Base-by-base conservation (phyloP, 1,140 invertebrate genomes). In the Cotesia vestalis region DNA sequence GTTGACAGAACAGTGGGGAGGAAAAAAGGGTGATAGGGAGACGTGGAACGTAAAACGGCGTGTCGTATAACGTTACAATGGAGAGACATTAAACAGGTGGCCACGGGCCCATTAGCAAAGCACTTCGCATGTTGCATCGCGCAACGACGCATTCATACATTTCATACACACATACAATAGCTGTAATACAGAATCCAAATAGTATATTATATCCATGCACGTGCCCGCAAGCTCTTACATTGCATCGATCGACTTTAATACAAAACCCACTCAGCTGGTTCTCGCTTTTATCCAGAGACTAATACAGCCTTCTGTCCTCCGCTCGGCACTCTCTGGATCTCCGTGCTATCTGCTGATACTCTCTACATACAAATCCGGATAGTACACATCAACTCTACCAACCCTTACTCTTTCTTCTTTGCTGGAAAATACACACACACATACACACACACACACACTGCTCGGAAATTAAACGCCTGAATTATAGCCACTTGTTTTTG, bases 61-160 rank as follows among this genome's bases (percentile, higher is more conserved):
- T 60, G 35, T 69, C 14, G 52, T 66, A 64, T 71, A 63, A 71
- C 51, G 69, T 63, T 63, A 36, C 61, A 64, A 63, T 64, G 61
- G 53, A 69, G 35, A 63, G 52, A 57, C 61, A 71, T 71, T 71
- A 71, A 71, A 71, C 69, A 71, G 69, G 69, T 71, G 69, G 69
- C 69, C 69, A 71, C 62, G 61, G 51, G 60, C 69, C 69, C 69
- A 71, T 71, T 71, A 71, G 69, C 52, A 53, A 71, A 55, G 69
- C 69, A 71, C 69, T 71, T 71, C 46, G 69, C 69, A 71, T 57
- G 61, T 71, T 71, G 69, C 69, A 64, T 64, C 34, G 69, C 55
- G 62, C 69, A 40, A 36, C 51, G 36, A 71, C 60, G 59, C 60
- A 70, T 70, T 62, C 61, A 62, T 62, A 62, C n/a, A 17, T 57